Base-by-base conservation (phyloP, 2,797 vertebrate species). In the Helicolenus hilgendorfi region DNA sequence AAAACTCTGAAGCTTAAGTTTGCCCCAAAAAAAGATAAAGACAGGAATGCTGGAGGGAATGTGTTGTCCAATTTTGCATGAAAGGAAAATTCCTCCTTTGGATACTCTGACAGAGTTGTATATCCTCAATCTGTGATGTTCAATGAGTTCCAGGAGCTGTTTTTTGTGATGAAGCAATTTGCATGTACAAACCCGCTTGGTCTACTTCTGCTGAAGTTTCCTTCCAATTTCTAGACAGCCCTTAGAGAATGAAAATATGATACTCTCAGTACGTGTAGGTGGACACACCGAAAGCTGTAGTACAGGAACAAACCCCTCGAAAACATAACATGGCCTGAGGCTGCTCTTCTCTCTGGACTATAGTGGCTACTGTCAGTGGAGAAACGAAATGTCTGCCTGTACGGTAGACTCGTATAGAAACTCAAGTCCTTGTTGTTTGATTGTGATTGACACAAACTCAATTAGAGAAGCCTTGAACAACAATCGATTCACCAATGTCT, bases 201-300 rank as follows among this genome's bases (percentile, higher is more conserved):
- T 80, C 84, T 68, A 81, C 72, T 82, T 89, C 49, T 77, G 36
- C 73, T 60, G 11, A 77, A 77, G 81, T 86, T 87, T 68, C n/a
- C 58, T 65, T 11, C 53, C 53, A 35, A 58, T 79, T 38, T 22
- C 18, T 31, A 33, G n/a, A 77, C 65, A 64, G 72, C 35, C n/a
- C 24, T 11, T 13, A 59, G 68, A 77, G 20, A 68, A 87, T 55
- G 36, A 70, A 73, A 81, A 84, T 64, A 59, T 55, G 33, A 84
- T 68, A 58, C 64, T 31, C 45, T 75, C 49, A 45, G 31, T 22
- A 9, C 4, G 56, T 82, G 88, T 87, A 84, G 85, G 83, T 81
- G 84, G 87, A 82, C 71, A 77, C 55, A 55, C 10, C 0, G 2
- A 70, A 79, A 74, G 77, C 69, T 77, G 63, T 27, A 58, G 55